Evolutionary conservation across 2,113 vertebrate species (phyloP).

Genomic region (Coptodon rendalli): DNA sequence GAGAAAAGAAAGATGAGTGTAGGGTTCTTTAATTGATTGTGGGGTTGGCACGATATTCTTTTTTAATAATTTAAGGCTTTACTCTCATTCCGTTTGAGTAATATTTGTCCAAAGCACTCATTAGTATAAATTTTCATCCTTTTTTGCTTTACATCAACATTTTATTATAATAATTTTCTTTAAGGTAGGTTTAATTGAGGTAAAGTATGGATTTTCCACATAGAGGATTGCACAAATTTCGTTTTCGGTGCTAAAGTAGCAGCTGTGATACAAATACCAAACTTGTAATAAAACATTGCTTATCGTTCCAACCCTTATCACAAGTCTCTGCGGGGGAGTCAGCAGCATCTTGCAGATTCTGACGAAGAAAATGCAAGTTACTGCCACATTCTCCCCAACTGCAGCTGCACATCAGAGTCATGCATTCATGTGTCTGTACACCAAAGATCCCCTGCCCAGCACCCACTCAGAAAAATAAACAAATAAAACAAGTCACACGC

Average conservation of each 20-base stretch:
- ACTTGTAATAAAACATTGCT: neutral
- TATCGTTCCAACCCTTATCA: constrained; percentile 62
- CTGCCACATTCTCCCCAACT: neutral
- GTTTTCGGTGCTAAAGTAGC: neutral
- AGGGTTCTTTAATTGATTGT: neutral
- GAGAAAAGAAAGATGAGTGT: neutral
- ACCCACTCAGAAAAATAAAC: neutral
- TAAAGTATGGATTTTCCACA: neutral
- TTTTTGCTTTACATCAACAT: neutral
- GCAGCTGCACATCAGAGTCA: constrained; percentile 9
- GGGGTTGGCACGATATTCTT: constrained; percentile 54
- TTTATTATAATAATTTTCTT: neutral
- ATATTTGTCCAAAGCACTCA: neutral
- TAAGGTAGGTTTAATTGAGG: neutral
- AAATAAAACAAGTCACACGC: neutral
- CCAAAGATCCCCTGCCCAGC: neutral
- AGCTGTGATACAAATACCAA: neutral
- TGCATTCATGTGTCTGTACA: constrained; percentile 30
- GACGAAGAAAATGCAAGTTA: constrained; percentile 41
- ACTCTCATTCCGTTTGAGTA: neutral
- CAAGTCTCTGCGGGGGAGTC: neutral
- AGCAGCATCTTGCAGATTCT: constrained; percentile 43
- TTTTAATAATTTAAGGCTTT: neutral
- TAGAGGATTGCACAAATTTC: neutral
- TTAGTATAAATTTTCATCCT: neutral